These are phyloP conservation scores for Cyrtorhinus lividipennis DNA, from an alignment of 1,140 invertebrate species.

Conservation along the genomic window DNA sequence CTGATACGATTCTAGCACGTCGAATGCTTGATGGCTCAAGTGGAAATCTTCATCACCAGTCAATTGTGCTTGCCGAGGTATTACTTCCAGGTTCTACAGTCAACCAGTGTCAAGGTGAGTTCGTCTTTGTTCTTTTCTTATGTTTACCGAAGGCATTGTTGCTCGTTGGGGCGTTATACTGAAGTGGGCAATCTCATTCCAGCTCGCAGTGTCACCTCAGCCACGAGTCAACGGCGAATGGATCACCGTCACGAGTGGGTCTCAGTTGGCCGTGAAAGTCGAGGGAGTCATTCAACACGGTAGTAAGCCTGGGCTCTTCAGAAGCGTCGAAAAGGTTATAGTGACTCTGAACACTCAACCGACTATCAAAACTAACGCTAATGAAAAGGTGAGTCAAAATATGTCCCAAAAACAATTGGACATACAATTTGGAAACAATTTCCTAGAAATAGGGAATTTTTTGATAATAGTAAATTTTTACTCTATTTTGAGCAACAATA, in stretches of 20 bases:
- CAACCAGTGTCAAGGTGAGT: conserved; percentile 42
- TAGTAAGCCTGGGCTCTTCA: conserved; percentile 42
- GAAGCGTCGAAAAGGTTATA: conserved; percentile 53
- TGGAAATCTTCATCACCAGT: conserved; percentile 46
- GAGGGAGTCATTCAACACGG: conserved; percentile 73
- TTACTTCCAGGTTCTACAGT: conserved; percentile 77
- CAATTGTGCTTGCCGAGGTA: conserved; percentile 63
- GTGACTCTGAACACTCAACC: conserved; percentile 51
- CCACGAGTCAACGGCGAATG: conserved; percentile 60
- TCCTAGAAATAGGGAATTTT: too few species aligned
- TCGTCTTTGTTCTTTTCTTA: too few species aligned
- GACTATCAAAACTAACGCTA: conserved; percentile 36
- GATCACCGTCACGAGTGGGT: conserved; percentile 56
- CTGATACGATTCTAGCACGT: conserved; percentile 61
- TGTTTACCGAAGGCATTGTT: too few species aligned
- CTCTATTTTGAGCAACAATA: too few species aligned
- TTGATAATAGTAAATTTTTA: too few species aligned
- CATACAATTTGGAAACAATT: too few species aligned
- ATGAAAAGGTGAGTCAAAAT: conserved; percentile 26
- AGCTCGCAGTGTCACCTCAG: conserved; percentile 71
- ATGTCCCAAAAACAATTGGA: too few species aligned
- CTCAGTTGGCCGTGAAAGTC: conserved; percentile 67
- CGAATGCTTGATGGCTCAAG: conserved; percentile 48
- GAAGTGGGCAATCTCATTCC: conserved; percentile 20
- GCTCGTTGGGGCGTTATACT: too few species aligned